Base-by-base conservation (phyloP, 2,888 invertebrate genomes). In the Dromius quadrimaculatus region DNA sequence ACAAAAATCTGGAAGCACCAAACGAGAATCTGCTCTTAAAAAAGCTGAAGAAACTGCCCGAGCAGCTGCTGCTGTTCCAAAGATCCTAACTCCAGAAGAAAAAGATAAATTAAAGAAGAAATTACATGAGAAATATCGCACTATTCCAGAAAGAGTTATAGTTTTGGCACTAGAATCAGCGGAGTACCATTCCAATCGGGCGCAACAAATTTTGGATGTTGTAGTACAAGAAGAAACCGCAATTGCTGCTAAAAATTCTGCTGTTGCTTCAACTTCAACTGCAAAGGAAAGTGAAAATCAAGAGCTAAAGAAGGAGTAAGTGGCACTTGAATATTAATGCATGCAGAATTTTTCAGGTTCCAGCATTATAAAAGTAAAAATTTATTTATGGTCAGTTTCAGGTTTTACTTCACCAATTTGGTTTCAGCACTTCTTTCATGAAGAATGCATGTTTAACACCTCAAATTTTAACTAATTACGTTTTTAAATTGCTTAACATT, bases 111-210 rank as follows among this genome's bases (percentile, higher is more conserved):
- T 92, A 92, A 81, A 83, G 87, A 79, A 54, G 8, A 19, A 20
- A n/a, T 8, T 47, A 11, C 89, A 91, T 81, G 86, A 86, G 71
- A 89, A 90, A 78, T 94, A 92, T 81, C 88, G 87, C 62, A 87
- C 88, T 50, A 88, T 94, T 23, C 91, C 93, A 0, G 93, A 93
- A 75, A 88, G 92, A 72, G 90, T 97, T 8, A 89, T 96, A 61
- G 84, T 88, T 1, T 90, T 96, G 81, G 97, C 96, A 0, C 83
- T 96, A 73, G 95, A 97, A 77, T 94, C 94, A 78, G 94, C 94
- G 0, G 90, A 92, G 78, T 96, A 90, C 81, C 91, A 94, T 74
- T 93, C 94, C 79, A 90, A 90, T 64, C 87, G 91, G 65, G 93
- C 95, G 0, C 89, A 88, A 74, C 91, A 92, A 80, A 92, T 96